These are phyloP conservation scores for Eupeodes luniger DNA, from an alignment of 2,888 invertebrate genomes.

Conservation along the genomic window DNA sequence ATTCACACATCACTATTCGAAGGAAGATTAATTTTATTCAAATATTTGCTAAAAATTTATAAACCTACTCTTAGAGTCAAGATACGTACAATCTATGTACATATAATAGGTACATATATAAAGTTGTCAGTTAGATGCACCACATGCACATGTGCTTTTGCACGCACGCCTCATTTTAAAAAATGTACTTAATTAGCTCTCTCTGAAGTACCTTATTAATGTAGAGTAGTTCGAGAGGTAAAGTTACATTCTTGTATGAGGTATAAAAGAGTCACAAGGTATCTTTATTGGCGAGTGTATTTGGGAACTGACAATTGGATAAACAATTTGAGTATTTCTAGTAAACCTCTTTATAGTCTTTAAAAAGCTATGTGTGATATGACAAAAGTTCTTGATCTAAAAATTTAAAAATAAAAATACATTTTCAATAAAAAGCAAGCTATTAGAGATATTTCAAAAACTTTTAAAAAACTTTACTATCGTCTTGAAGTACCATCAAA, in stretches of 20 bases:
- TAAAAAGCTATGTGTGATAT: too few relatives aligned
- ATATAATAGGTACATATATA: neutral
- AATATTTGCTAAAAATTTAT: slow-evolving; percentile 58
- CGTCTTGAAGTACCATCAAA: too few relatives aligned
- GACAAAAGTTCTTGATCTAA: too few relatives aligned
- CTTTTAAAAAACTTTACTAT: too few relatives aligned
- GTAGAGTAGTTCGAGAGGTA: neutral
- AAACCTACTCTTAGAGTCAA: slow-evolving; percentile 15
- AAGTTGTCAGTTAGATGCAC: slow-evolving; percentile 5
- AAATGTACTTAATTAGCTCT: slow-evolving; percentile 57
- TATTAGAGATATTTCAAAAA: too few relatives aligned
- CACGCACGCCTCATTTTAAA: slow-evolving; percentile 46
- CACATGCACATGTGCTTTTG: neutral
- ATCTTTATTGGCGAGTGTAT: too few relatives aligned
- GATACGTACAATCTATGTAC: too few relatives aligned
- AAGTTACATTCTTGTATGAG: neutral
- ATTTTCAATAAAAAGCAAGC: too few relatives aligned
- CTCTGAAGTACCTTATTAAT: neutral
- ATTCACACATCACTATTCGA: slow-evolving; percentile 50
- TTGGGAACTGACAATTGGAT: too few relatives aligned
- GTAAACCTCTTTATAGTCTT: too few relatives aligned
- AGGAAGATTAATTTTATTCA: slow-evolving; percentile 67
- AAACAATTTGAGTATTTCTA: too few relatives aligned
- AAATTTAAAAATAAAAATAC: too few relatives aligned
- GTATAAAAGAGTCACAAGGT: neutral